These are phyloP conservation scores for Scyliorhinus canicula DNA, from an alignment of 2,797 vertebrate species.

Conservation along the genomic window DNA sequence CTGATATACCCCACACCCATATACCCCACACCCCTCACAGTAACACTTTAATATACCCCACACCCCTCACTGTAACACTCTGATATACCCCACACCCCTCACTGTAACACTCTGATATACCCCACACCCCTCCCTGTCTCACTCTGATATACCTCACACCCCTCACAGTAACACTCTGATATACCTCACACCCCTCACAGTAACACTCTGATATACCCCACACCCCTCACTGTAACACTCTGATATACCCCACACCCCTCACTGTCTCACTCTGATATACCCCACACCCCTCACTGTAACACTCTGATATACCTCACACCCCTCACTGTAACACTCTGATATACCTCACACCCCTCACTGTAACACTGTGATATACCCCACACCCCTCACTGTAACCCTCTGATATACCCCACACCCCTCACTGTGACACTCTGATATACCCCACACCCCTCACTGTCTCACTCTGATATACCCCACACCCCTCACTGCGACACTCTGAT, in stretches of 20 bases:
- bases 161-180: conserved; percentile 40
- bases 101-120: neutral
- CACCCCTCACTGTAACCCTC: neutral
- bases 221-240: neutral
- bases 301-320: neutral
- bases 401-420: neutral
- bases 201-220: neutral
- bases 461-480: neutral
- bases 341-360: neutral
- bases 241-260: neutral
- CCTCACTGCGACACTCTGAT: neutral
- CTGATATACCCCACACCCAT: too few species aligned
- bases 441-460: neutral
- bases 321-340: neutral
- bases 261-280: neutral
- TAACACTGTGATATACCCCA: neutral
- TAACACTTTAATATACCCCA: neutral
- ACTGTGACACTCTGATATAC: neutral
- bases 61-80: neutral
- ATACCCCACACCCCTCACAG: neutral
- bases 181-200: neutral
- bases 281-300: neutral
- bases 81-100: neutral
- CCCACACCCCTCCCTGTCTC: neutral
- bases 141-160: too few species aligned